These are phyloP conservation scores for Bombus pyrosoma DNA, from an alignment of 1,140 invertebrate species.

Conservation along the genomic window DNA sequence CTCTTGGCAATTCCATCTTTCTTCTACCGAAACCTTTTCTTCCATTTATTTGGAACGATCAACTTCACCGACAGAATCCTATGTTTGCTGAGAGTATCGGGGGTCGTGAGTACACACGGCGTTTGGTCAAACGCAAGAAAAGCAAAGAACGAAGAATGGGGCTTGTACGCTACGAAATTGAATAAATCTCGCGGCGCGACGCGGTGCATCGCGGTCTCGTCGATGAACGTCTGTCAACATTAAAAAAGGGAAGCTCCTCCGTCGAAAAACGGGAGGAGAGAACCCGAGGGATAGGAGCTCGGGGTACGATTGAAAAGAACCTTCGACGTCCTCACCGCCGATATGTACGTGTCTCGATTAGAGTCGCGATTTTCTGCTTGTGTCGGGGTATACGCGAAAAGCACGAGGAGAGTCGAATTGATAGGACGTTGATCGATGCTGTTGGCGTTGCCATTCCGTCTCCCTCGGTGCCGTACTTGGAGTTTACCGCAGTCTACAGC, in stretches of 20 bases:
- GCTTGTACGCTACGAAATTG: background rate
- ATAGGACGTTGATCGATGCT: conserved; percentile 13
- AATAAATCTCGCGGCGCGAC: background rate
- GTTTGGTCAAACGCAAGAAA: background rate
- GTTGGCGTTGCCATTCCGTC: background rate
- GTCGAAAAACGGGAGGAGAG: background rate
- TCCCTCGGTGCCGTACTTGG: no score
- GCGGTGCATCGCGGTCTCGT: no score
- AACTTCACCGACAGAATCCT: background rate
- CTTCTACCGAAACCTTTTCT: background rate
- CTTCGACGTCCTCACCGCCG: background rate
- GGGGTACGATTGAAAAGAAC: conserved; percentile 3
- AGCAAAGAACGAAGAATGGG: background rate
- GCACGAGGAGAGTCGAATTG: background rate
- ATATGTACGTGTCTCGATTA: no score
- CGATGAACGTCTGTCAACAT: background rate
- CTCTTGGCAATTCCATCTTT: background rate
- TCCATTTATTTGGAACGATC: background rate
- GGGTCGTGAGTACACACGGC: background rate
- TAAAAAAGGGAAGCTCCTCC: background rate
- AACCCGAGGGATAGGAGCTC: background rate
- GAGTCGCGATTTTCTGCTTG: background rate
- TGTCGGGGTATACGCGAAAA: no score
- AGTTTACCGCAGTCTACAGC: no score
- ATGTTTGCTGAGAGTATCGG: background rate